Base-by-base conservation (phyloP, 2,797 vertebrate genomes). In the Sebastes iracundus region DNA sequence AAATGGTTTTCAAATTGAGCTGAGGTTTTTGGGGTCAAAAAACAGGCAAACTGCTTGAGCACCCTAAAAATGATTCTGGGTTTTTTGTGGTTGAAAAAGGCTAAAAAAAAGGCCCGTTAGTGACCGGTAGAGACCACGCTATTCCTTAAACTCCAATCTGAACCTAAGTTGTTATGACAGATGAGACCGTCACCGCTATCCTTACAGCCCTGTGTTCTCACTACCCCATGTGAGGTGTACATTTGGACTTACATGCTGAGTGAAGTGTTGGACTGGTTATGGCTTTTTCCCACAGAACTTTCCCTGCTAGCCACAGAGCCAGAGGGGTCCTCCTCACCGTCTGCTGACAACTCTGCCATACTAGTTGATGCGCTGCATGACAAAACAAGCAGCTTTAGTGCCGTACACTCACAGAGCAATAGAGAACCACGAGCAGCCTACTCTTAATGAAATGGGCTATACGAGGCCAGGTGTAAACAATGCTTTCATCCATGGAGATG, bases 241-340 rank as follows among this genome's bases (percentile, higher is more conserved):
- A 59, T 81, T 42, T 30, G 6, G 25, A 78, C 73, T 73, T 83
- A 87, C 94, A 59, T 74, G 14, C 4, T 33, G 4, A 7, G 2
- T 35, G 72, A 62, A 9, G 1, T 23, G 28, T 46, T 69, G 27
- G 67, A 28, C 13, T 60, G 69, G 6, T 82, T 71, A 2, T 53
- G 38, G 6, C 3, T 30, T 20, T 66, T 73, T 11, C 6, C 58
- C 32, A 2, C 18, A 53, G 4, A 16, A 6, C 20, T 59, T 42
- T 71, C 14, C 4, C 11, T n/a, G 3, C 58, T 46, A 1, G 53
- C 18, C 14, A 14, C 35, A 22, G 83, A 66, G 27, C 28, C 11
- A 11, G 69, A n/a, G 0, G 69, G 25, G 11, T 87, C 81, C 10
- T 91, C 87, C 11, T 83, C 84, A 27, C 4, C 16, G 32, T 79